phyloP scores from a whole-genome alignment of 1,140 invertebrate genomes.

The Venustaconcha ellipsiformis region DNA sequence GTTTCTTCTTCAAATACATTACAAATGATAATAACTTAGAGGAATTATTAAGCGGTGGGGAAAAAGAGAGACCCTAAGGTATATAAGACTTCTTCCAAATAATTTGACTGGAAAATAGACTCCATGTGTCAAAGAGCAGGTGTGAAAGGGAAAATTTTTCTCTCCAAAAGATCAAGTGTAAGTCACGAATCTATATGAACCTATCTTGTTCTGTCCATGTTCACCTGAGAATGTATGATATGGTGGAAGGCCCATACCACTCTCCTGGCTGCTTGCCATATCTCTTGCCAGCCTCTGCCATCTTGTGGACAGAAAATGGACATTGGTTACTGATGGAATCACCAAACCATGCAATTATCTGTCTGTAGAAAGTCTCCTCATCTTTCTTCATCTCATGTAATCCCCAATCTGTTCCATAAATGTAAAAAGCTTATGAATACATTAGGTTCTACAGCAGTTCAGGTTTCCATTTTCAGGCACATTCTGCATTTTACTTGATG shows the following conservation, averaged over 20 bases:
- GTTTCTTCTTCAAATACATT: no score
- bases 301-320: slow-evolving; percentile 96
- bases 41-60: no score
- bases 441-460: background rate
- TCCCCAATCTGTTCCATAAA: slow-evolving; percentile 64
- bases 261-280: slow-evolving; percentile 96
- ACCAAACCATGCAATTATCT: slow-evolving; percentile 92
- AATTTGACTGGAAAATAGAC: no score
- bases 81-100: no score
- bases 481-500: background rate
- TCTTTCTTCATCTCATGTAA: slow-evolving; percentile 67
- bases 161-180: no score
- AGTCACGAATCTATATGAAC: no score
- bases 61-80: no score
- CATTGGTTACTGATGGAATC: slow-evolving; percentile 78
- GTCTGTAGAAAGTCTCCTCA: slow-evolving; percentile 82
- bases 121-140: no score
- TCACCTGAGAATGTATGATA: slow-evolving; percentile 96
- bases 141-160: no score
- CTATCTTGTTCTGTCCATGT: no score
- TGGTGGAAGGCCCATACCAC: slow-evolving; percentile 99
- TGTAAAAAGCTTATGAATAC: background rate
- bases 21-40: no score
- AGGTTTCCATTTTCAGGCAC: background rate
- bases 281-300: slow-evolving; percentile 90